Evolutionary conservation across 2,797 vertebrate species (phyloP).

Genomic region (Aulostomus chinensis): DNA sequence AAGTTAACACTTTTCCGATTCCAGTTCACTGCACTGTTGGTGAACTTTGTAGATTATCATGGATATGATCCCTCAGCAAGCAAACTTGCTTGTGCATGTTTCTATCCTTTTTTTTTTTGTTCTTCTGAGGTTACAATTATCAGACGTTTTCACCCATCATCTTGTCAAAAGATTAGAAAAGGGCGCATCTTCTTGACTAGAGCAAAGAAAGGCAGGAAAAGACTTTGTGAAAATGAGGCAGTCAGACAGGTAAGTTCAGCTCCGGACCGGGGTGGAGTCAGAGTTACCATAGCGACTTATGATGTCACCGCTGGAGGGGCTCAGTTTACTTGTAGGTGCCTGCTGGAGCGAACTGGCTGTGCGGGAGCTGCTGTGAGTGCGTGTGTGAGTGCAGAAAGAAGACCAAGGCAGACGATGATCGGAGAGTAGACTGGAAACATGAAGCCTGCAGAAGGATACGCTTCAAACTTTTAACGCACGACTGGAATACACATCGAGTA

Average conservation of each 20-base stretch:
- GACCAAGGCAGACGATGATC: slow-evolving; percentile 46
- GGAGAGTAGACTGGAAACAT: slow-evolving; percentile 25
- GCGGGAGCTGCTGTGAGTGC: no score
- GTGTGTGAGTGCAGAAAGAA: slow-evolving; percentile 13
- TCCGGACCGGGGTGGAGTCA: slow-evolving; percentile 70
- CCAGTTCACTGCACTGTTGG: slow-evolving; percentile 9
- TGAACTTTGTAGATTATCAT: slow-evolving; percentile 40
- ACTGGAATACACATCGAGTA: no score
- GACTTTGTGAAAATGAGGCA: slow-evolving; percentile 30
- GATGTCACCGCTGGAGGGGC: slow-evolving; percentile 77
- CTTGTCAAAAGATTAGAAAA: no score
- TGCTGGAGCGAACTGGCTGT: slow-evolving; percentile 48
- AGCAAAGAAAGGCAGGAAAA: neutral
- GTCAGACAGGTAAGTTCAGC: slow-evolving; percentile 76
- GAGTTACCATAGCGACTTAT: slow-evolving; percentile 73
- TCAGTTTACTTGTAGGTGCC: slow-evolving; percentile 75
- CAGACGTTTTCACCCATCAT: no score
- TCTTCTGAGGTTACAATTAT: no score
- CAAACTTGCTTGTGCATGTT: neutral
- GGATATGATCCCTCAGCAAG: neutral
- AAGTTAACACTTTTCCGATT: slow-evolving; percentile 32
- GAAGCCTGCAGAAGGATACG: slow-evolving; percentile 36
- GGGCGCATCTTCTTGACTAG: no score
- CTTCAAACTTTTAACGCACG: slow-evolving; percentile 22
- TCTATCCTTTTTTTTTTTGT: neutral